Evolutionary conservation across 2,888 invertebrate genomes (phyloP).

Genomic region (Ophraella communa): DNA sequence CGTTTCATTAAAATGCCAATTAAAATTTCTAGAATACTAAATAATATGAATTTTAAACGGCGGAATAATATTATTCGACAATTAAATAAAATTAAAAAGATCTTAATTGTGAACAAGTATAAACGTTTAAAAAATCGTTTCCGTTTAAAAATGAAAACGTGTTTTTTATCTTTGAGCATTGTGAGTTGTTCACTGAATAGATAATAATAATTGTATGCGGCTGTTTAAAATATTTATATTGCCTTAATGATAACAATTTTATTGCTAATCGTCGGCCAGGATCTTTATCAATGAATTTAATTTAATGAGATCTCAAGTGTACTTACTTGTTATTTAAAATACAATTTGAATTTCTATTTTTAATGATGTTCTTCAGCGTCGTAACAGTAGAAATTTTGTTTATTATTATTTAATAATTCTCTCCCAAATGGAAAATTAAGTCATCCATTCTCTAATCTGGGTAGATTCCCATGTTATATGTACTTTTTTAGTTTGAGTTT

Average conservation of each 20-base stretch:
- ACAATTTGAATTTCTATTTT: constrained; percentile 55
- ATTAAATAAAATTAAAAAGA: constrained; percentile 11
- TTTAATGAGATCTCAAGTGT: constrained; percentile 58
- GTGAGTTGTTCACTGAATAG: constrained; percentile 59
- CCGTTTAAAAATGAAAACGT: constrained; percentile 52
- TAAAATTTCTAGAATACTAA: neutral
- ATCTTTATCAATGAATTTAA: constrained; percentile 61
- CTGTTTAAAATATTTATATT: constrained; percentile 62
- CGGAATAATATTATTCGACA: neutral
- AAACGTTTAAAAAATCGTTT: constrained; percentile 56
- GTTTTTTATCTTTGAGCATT: constrained; percentile 56
- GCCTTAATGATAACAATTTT: constrained; percentile 63
- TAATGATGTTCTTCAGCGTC: constrained; percentile 20
- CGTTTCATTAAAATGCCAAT: neutral
- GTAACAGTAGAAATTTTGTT: too few relatives aligned
- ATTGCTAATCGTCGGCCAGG: constrained; percentile 60
- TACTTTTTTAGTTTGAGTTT: too few relatives aligned
- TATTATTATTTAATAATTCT: too few relatives aligned
- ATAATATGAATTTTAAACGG: constrained; percentile 14
- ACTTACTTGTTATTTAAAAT: constrained; percentile 52
- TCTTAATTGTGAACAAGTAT: constrained; percentile 49
- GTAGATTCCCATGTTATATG: too few relatives aligned
- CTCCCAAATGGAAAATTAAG: too few relatives aligned
- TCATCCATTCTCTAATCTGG: too few relatives aligned
- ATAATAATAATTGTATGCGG: constrained; percentile 61